Percentiles rank a stretch among this genome's conserved stretches.
Evolutionary conservation across 2,113 vertebrate genomes (phyloP).

Genomic region (Pica pica): DNA sequence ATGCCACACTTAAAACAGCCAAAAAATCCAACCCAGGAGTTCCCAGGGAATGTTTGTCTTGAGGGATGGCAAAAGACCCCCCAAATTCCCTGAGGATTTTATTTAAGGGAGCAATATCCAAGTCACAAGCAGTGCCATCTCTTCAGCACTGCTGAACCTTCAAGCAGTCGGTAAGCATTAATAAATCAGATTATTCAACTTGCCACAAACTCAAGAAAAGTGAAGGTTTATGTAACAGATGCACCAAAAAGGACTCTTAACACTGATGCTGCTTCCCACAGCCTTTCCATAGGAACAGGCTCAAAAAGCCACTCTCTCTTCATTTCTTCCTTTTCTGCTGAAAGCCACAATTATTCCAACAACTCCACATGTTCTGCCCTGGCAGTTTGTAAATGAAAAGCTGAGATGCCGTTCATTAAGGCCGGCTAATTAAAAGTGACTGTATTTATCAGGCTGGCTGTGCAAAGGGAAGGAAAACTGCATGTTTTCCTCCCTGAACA

Average conservation of each 20-base stretch:
- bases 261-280: not conserved
- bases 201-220: not conserved
- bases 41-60: accelerated
- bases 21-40: accelerated
- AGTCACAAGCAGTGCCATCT: not conserved
- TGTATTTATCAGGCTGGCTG: conserved; percentile 1
- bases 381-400: conserved; percentile 10
- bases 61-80: accelerated
- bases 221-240: not conserved
- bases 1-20: not conserved
- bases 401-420: not conserved
- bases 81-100: not conserved
- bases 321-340: not conserved
- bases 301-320: not conserved
- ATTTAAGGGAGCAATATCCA: not conserved
- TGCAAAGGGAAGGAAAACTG: not conserved
- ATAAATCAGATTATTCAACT: conserved; percentile 28
- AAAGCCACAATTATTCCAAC: conserved; percentile 45
- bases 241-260: not conserved
- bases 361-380: not conserved
- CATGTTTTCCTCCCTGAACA: not conserved
- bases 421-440: conserved; percentile 38
- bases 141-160: not conserved
- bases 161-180: not conserved
- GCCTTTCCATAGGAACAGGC: not conserved